Conservation (phyloP, 2,888 invertebrate genomes). For the Melinaea marsaeus region DNA sequence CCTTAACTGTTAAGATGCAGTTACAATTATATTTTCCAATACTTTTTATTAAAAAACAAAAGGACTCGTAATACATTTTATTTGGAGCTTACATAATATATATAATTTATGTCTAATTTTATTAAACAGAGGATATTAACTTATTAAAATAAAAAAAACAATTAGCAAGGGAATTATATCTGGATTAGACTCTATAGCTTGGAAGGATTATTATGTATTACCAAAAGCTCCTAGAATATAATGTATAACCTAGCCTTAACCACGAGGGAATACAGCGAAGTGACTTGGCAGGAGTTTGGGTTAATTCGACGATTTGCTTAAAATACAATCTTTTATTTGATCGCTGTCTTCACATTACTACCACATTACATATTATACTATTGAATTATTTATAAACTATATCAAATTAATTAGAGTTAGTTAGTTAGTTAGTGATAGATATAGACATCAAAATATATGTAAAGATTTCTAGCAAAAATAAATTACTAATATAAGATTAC, state of each 20-base stretch:
- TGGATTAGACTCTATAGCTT: too few relatives aligned
- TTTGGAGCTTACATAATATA: neutral
- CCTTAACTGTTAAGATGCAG: slow-evolving; percentile 23
- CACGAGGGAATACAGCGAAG: slow-evolving; percentile 12
- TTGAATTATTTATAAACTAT: neutral
- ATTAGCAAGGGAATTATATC: too few relatives aligned
- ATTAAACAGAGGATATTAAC: too few relatives aligned
- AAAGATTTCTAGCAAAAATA: too few relatives aligned
- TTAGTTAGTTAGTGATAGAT: too few relatives aligned
- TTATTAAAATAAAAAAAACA: too few relatives aligned
- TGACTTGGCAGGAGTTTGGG: slow-evolving; percentile 25
- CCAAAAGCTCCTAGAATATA: neutral
- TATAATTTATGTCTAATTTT: too few relatives aligned
- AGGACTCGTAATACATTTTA: neutral
- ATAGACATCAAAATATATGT: too few relatives aligned
- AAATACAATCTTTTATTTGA: slow-evolving; percentile 20
- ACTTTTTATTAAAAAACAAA: neutral
- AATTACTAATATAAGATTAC: too few relatives aligned
- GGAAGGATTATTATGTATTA: too few relatives aligned
- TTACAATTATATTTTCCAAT: neutral
- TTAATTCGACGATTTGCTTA: slow-evolving; percentile 29
- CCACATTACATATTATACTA: neutral
- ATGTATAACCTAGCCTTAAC: slow-evolving; percentile 12
- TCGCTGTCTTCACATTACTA: slow-evolving; percentile 6
- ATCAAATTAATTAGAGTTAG: too few relatives aligned